These are phyloP conservation scores for Diploptera punctata DNA, from an alignment of 2,888 invertebrate species.

Conservation along the genomic window DNA sequence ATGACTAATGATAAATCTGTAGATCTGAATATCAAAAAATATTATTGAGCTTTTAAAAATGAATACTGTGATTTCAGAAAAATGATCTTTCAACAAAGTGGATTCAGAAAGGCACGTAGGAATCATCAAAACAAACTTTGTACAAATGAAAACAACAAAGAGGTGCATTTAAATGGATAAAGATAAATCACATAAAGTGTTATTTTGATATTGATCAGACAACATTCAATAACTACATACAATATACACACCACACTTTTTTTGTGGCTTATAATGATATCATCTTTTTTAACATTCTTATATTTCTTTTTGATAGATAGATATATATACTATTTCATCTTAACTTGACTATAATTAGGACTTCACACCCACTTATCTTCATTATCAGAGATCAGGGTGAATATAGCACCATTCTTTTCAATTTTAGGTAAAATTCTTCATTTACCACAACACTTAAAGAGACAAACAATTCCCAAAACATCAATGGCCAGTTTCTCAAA, in stretches of 20 bases:
- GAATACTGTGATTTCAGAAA: no score
- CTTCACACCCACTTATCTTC: background rate
- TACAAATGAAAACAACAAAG: background rate
- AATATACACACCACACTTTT: background rate
- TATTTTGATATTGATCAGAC: slow-evolving; percentile 1
- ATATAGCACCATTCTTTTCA: slow-evolving; percentile 29
- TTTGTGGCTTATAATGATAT: background rate
- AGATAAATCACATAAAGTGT: background rate
- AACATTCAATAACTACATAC: background rate
- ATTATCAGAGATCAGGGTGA: slow-evolving; percentile 18
- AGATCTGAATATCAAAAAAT: no score
- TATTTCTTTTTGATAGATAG: background rate
- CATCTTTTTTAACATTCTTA: background rate
- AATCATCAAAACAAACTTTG: background rate
- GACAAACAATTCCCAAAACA: no score
- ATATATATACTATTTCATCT: background rate
- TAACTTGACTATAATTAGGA: slow-evolving; percentile 10
- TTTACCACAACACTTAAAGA: no score
- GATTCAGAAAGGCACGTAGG: no score
- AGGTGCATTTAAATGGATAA: background rate
- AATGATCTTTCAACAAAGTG: no score
- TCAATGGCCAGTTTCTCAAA: no score
- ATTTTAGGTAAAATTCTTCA: background rate
- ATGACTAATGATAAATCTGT: no score
- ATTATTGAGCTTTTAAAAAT: no score